Evolutionary conservation across 2,113 vertebrate species (phyloP).

Genomic region (Oreotrochilus melanogaster): DNA sequence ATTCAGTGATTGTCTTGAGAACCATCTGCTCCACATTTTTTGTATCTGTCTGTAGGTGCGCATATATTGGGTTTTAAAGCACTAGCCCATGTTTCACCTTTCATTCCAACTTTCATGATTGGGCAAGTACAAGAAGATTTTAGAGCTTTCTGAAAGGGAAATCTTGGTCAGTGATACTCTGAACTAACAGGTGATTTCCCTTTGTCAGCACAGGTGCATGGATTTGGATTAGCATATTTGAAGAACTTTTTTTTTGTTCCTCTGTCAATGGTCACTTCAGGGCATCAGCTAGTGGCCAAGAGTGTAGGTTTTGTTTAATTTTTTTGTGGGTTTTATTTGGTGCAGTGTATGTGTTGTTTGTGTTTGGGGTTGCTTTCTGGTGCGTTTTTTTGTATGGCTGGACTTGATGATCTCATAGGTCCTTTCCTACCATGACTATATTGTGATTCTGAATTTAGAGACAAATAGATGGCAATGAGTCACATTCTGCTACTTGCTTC

Average conservation of each 20-base stretch:
- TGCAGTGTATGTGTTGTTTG: too few species aligned
- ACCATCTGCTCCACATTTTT: neutral
- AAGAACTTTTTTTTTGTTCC: neutral
- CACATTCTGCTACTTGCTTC: neutral
- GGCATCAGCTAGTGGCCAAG: too few species aligned
- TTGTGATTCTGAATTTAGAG: neutral
- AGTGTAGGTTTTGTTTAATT: too few species aligned
- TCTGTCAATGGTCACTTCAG: neutral
- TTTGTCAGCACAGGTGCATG: accelerated
- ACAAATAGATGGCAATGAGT: neutral
- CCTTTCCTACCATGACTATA: too few species aligned
- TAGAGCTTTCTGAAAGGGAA: neutral
- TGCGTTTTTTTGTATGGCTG: too few species aligned
- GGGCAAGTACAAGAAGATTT: neutral
- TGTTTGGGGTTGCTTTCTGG: too few species aligned
- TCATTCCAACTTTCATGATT: neutral
- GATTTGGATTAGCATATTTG: neutral
- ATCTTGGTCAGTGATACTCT: neutral
- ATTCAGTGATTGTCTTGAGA: neutral
- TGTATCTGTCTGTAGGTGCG: neutral
- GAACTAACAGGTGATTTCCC: neutral
- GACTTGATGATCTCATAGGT: too few species aligned
- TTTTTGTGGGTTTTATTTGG: too few species aligned
- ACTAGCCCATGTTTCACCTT: neutral
- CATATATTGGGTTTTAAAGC: neutral